A percentile compares a stretch with the other conserved stretches of the same genome.
Conservation (phyloP, 35 echinoderm and acorn worm genomes). For the Heliocidaris erythrogramma region DNA sequence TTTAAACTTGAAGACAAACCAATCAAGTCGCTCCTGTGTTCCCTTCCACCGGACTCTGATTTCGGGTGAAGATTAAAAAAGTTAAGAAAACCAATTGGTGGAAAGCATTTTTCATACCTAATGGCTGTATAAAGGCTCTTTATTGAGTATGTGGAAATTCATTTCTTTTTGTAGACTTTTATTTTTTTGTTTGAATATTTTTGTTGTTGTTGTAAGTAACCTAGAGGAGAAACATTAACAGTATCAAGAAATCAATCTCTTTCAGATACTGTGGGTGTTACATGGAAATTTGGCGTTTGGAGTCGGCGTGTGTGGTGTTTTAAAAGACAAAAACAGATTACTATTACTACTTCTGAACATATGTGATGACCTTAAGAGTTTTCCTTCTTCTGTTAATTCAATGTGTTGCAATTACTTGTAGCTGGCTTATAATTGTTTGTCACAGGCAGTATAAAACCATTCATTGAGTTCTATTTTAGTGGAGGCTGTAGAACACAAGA, state of each 20-base stretch:
- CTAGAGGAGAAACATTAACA: conserved; percentile 7
- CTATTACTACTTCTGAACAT: conserved; percentile 11
- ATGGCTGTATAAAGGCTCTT: conserved; percentile 51
- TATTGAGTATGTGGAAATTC: conserved; percentile 28
- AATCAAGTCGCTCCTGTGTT: conserved; percentile 34
- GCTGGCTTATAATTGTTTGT: background rate
- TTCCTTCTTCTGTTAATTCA: conserved; percentile 16
- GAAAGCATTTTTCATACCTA: conserved; percentile 53
- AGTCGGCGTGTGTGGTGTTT: conserved; percentile 14
- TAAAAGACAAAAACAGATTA: conserved; percentile 29
- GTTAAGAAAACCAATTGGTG: background rate
- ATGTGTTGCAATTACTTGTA: conserved; percentile 25
- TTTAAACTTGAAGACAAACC: background rate
- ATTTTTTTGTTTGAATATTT: conserved; percentile 20
- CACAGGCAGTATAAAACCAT: background rate
- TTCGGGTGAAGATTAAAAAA: background rate
- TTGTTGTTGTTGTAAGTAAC: conserved; percentile 34
- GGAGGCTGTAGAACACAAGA: conserved; percentile 18
- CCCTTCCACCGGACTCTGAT: conserved; percentile 31
- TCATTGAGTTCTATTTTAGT: conserved; percentile 3
- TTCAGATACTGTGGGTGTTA: conserved; percentile 33
- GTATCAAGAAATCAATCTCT: background rate
- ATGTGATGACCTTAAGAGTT: conserved; percentile 19
- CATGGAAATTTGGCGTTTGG: conserved; percentile 25
- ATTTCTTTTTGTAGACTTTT: conserved; percentile 43